These are phyloP conservation scores for Pristionchus mayeri DNA, from an alignment of 2,888 invertebrate species.

Conservation along the genomic window DNA sequence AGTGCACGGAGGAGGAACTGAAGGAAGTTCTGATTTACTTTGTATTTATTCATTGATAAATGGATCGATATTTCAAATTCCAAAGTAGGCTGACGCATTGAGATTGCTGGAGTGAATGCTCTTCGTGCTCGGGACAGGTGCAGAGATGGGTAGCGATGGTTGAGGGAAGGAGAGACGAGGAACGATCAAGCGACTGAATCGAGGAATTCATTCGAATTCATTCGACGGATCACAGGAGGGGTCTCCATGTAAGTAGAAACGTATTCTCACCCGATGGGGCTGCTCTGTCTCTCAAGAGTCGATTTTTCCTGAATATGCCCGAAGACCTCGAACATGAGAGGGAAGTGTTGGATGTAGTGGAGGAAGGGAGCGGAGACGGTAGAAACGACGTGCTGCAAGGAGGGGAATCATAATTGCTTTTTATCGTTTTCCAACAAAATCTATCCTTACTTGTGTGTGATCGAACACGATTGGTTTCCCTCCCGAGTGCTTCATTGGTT, in stretches of 20 bases:
- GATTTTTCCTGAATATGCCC: conserved; percentile 72
- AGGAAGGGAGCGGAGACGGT: conserved; percentile 95
- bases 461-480: conserved; percentile 81
- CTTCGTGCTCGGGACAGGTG: conserved; percentile 95
- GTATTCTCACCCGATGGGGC: conserved; percentile 59
- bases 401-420: too few relatives aligned
- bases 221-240: too few relatives aligned
- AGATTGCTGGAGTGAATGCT: conserved; percentile 57
- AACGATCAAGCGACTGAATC: conserved; percentile 29
- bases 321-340: conserved; percentile 91
- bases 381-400: conserved; percentile 94
- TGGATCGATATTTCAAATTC: too few relatives aligned
- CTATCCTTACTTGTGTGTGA: conserved; percentile 79
- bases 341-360: conserved; percentile 96
- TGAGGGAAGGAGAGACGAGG: conserved; percentile 71
- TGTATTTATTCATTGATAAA: too few relatives aligned
- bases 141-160: conserved; percentile 89
- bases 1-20: conserved; percentile 83
- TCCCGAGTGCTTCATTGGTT: conserved; percentile 96
- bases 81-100: conserved; percentile 56
- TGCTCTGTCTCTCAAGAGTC: conserved; percentile 63
- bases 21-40: too few relatives aligned
- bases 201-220: background rate
- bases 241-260: too few relatives aligned
- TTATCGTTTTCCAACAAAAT: too few relatives aligned